Evolutionary conservation across 2,113 vertebrate genomes (phyloP), one percentile per base, ranked within the genome.

Genomic region (Myotis davidii): DNA sequence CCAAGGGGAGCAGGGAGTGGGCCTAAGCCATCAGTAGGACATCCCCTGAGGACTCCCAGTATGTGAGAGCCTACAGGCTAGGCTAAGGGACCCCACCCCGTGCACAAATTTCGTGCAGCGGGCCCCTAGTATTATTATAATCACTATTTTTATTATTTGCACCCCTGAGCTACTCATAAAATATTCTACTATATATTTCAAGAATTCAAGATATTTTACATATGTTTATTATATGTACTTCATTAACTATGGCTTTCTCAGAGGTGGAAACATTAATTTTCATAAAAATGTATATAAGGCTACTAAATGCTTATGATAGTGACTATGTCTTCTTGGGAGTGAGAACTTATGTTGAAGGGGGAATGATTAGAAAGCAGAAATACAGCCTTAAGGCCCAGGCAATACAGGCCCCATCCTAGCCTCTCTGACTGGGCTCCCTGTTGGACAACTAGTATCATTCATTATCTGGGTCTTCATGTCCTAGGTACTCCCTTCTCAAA

Each of bases 111-210:
- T 39, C 39, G 39, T 39, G 39, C 39, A 39, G 4, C 5, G 39
- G 39, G 39, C 4, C 39, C 39, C 39, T 39, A 39, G 39, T 1
- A 42, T 54, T 56, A 86, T 85, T 73, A 84, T 25, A 45, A 56
- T 86, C 52, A 89, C 16, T 70, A 73, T 82, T 95, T 86, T 86
- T 45, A 94, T 88, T 79, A 81, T 69, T 42, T 76, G 13, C 20
- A 65, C 32, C 29, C 32, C 23, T 52, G 17, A 77, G 52, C 4
- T 50, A 29, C 37, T 92, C 21, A 59, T 29, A 83, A 91, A 91
- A 76, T 76, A 94, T 37, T 84, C n/a, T 89, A 27, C 52, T 82
- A 1, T n/a, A 34, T 86, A 88, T 77, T 76, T 85, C 7, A 95
- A 93, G 73, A 50, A 77, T 56, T 61, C 16, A 6, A 72, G 11